Base-by-base conservation (phyloP, 1,140 invertebrate genomes). In the Notospermus geniculatus region DNA sequence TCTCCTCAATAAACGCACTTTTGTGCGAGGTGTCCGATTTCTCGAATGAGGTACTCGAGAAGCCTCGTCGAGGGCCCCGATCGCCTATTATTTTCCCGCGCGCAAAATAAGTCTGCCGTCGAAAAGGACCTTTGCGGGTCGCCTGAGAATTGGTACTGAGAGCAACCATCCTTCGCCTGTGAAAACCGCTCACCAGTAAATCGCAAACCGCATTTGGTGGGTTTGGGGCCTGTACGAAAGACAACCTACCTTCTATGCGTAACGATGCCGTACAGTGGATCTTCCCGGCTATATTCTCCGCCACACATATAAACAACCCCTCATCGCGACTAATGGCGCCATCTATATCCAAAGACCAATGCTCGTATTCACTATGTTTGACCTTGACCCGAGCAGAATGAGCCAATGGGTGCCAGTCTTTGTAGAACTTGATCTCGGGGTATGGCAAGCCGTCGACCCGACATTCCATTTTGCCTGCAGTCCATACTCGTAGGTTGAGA, bases 401-500 rank as follows among this genome's bases (percentile, higher is more conserved):
- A 7, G 72, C 54, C 9, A 81, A 52, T 0, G 74, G 70, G 17
- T 68, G 66, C 67, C 75, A 76, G 57, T 80, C 78, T 45, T 96
- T 97, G 82, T 91, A 96, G 92, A 93, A 97, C 76, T 92, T 95
- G n/a, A 99, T 87, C 65, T 94, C 91, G 0, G 96, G 95, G 71
- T 89, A 89, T 0, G 96, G 96, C 59, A 92, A 87, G 13, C 95
- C 96, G 28, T 88, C 88, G 45, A 98, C 87, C 54, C 90, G 85
- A 45, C 94, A 95, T 73, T 91, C 89, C 30, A 98, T 83, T 53
- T 87, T 84, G 2, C 88, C 90, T 53, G 85, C 86, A 58, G 88
- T 87, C 46, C 91, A 70, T 25, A 68, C 66, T 23, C 68, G 62
- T 29, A 80, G 75, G 83, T 91, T 87, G 9, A 92, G 87, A 76